Conservation (phyloP, 2,797 vertebrate species). For the Rallus crepitans region DNA sequence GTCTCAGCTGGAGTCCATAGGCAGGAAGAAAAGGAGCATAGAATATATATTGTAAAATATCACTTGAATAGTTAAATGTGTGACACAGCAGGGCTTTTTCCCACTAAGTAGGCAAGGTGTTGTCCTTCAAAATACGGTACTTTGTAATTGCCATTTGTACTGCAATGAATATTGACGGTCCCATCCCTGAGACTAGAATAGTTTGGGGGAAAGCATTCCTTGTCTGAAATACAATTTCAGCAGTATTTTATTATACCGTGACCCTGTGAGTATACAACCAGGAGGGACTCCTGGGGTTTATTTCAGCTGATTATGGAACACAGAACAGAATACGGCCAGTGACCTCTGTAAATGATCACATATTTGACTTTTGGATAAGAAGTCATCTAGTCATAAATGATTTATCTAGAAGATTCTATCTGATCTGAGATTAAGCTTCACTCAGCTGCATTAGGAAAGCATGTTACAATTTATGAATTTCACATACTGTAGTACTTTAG, state of each 20-base stretch:
- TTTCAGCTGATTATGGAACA: constrained; percentile 64
- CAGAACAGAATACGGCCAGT: constrained; percentile 55
- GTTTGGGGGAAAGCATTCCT: constrained; percentile 36
- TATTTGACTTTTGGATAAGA: constrained; percentile 71
- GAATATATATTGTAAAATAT: background rate
- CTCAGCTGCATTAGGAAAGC: constrained; percentile 42
- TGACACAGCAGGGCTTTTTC: constrained; percentile 22
- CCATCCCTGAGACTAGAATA: background rate
- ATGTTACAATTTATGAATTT: constrained; percentile 58
- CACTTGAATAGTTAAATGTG: constrained; percentile 9
- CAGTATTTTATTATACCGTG: constrained; percentile 64
- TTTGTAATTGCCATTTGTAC: constrained; percentile 37
- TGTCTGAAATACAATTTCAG: constrained; percentile 52
- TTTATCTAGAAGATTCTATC: constrained; percentile 65
- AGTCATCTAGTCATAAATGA: constrained; percentile 67
- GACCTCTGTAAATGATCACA: constrained; percentile 74
- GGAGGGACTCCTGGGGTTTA: constrained; percentile 53
- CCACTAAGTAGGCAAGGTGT: background rate
- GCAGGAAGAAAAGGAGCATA: background rate
- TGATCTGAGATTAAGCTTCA: constrained; percentile 57
- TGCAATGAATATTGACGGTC: constrained; percentile 30
- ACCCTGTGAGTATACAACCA: constrained; percentile 57
- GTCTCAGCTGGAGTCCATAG: background rate
- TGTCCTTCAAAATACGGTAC: constrained; percentile 37
- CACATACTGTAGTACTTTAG: constrained; percentile 63